These are phyloP conservation scores for Zoanthus sansibaricus DNA, from an alignment of 92 coral and sea anemone genomes.

Conservation along the genomic window DNA sequence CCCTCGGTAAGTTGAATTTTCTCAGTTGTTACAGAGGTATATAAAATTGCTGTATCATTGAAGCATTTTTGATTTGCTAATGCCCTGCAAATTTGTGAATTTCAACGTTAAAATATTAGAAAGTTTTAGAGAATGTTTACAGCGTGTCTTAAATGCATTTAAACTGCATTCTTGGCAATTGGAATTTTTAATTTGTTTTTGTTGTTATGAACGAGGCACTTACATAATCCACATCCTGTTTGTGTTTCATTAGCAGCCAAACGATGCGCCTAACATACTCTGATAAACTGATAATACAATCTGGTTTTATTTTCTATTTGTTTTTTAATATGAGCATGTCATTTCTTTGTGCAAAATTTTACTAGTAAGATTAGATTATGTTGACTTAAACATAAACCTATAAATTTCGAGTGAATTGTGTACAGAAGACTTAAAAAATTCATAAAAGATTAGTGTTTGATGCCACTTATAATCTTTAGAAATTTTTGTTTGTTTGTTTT, in stretches of 20 bases:
- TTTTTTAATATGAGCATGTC: background rate
- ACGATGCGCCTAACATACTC: background rate
- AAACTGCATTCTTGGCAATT: background rate
- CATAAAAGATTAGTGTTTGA: background rate
- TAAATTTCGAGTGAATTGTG: background rate
- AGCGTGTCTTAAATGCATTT: background rate
- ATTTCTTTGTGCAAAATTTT: background rate
- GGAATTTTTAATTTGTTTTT: constrained; percentile 24
- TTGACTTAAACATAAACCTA: background rate
- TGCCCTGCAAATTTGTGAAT: background rate
- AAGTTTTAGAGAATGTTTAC: background rate
- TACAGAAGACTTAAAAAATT: background rate
- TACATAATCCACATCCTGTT: background rate
- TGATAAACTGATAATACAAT: background rate
- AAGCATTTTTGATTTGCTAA: background rate
- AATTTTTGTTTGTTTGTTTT: too few relatives aligned
- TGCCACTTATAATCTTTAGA: too few relatives aligned
- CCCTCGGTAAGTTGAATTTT: constrained; percentile 80
- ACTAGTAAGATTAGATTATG: background rate
- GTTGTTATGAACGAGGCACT: background rate
- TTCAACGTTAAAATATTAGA: background rate
- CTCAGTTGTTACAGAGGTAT: too few relatives aligned
- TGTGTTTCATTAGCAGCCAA: background rate
- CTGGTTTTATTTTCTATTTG: background rate
- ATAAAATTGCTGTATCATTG: background rate